A percentile compares a stretch with the other conserved stretches of the same genome.
phyloP scores from a whole-genome alignment of 2,888 invertebrate genomes.

The Drosophila subsilvestris region DNA sequence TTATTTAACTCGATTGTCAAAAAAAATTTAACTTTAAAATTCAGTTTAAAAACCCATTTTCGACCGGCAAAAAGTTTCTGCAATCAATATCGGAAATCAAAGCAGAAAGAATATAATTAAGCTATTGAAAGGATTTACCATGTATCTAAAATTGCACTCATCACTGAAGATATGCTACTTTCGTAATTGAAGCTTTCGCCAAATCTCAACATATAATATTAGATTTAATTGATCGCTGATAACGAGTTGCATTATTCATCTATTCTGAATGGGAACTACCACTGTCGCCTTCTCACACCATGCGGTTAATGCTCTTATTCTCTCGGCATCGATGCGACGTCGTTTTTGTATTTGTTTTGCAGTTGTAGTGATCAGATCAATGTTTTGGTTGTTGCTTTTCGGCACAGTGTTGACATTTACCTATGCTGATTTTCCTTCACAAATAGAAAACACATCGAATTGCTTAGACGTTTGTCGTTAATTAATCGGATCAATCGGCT shows the following conservation, averaged over 20 bases:
- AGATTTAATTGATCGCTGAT: background rate
- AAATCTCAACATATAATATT: background rate
- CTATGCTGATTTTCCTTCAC: constrained; percentile 45
- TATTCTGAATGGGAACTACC: background rate
- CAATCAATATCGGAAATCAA: too few species aligned
- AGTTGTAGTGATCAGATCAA: constrained; percentile 17
- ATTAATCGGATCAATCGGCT: constrained; percentile 79
- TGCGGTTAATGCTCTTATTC: constrained; percentile 7
- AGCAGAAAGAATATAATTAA: too few species aligned
- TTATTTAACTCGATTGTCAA: too few species aligned
- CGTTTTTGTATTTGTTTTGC: constrained; percentile 59
- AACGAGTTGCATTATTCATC: background rate
- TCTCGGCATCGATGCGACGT: constrained; percentile 55
- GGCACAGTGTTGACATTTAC: constrained; percentile 57
- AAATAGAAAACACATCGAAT: constrained; percentile 50
- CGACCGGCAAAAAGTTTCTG: too few species aligned
- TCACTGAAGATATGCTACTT: background rate
- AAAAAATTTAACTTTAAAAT: too few species aligned
- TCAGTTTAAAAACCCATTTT: too few species aligned
- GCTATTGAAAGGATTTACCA: too few species aligned
- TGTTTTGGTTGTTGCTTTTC: constrained; percentile 44
- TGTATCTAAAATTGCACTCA: too few species aligned
- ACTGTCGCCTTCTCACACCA: background rate
- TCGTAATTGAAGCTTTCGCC: background rate
- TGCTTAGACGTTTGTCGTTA: constrained; percentile 64